These are phyloP conservation scores for Malaclemys terrapin DNA, from an alignment of 2,113 vertebrate species.

Conservation along the genomic window DNA sequence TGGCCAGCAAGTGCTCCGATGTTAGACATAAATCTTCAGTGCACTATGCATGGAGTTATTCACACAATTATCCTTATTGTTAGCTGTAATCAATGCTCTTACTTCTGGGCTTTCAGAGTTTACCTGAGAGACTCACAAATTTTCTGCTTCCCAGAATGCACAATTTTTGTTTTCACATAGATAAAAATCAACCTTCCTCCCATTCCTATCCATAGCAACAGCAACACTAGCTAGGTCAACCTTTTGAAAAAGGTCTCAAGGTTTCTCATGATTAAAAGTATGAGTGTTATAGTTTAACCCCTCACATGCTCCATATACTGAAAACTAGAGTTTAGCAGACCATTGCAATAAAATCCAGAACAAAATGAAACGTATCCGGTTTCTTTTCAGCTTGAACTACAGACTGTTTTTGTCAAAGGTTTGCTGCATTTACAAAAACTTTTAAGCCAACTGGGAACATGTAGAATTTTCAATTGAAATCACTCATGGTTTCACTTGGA, in stretches of 20 bases:
- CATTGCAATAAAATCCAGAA: background rate
- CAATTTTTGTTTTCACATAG: slow-evolving; percentile 7
- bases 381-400: background rate
- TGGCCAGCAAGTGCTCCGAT: background rate
- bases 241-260: background rate
- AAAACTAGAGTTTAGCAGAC: background rate
- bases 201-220: background rate
- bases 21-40: background rate
- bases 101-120: slow-evolving; percentile 26
- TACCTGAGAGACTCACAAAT: slow-evolving; percentile 6
- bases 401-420: background rate
- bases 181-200: slow-evolving; percentile 8
- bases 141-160: slow-evolving; percentile 27
- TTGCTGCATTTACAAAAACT: background rate
- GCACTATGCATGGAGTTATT: background rate
- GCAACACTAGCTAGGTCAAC: background rate
- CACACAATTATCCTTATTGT: background rate
- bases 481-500: background rate
- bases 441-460: background rate
- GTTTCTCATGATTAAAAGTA: background rate
- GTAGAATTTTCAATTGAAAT: background rate
- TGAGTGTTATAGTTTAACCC: background rate
- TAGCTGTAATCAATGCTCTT: background rate
- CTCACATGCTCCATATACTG: background rate
- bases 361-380: background rate